phyloP scores from a whole-genome alignment of 2,888 invertebrate species.

The Cepaea hortensis region DNA sequence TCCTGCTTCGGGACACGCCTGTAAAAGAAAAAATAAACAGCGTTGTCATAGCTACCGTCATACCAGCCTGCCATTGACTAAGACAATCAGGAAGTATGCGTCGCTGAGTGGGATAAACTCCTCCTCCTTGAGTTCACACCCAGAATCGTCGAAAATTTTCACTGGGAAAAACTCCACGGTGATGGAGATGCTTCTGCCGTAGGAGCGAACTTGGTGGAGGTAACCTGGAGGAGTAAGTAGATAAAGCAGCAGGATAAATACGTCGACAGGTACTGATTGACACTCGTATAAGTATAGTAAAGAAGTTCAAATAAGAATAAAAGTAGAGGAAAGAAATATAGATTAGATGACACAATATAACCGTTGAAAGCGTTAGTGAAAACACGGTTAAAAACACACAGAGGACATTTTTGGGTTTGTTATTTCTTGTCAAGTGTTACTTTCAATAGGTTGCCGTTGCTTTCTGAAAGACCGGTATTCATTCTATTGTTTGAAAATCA shows the following conservation, averaged over 20 bases:
- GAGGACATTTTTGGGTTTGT: too few species aligned
- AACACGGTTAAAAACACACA: too few species aligned
- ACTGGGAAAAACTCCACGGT: slow-evolving; percentile 71
- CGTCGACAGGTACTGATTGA: too few species aligned
- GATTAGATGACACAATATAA: too few species aligned
- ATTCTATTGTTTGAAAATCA: too few species aligned
- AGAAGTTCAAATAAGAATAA: too few species aligned
- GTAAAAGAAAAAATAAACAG: neutral
- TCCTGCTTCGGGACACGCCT: too few species aligned
- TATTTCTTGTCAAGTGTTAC: too few species aligned
- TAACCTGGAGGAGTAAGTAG: slow-evolving; percentile 58
- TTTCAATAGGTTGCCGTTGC: too few species aligned
- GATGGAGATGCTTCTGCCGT: slow-evolving; percentile 73
- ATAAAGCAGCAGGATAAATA: neutral
- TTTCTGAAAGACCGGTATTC: too few species aligned
- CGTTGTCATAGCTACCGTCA: slow-evolving; percentile 18
- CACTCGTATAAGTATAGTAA: neutral
- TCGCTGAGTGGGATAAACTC: slow-evolving; percentile 60
- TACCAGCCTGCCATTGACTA: slow-evolving; percentile 66
- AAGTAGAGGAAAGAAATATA: too few species aligned
- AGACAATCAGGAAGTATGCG: slow-evolving; percentile 69
- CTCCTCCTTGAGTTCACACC: slow-evolving; percentile 59
- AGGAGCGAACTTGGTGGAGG: slow-evolving; percentile 74
- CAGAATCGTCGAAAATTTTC: slow-evolving; percentile 60
- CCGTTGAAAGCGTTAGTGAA: too few species aligned